phyloP scores from a whole-genome alignment of 35 echinoderm and acorn worm genomes.

The Ptychodera flava region DNA sequence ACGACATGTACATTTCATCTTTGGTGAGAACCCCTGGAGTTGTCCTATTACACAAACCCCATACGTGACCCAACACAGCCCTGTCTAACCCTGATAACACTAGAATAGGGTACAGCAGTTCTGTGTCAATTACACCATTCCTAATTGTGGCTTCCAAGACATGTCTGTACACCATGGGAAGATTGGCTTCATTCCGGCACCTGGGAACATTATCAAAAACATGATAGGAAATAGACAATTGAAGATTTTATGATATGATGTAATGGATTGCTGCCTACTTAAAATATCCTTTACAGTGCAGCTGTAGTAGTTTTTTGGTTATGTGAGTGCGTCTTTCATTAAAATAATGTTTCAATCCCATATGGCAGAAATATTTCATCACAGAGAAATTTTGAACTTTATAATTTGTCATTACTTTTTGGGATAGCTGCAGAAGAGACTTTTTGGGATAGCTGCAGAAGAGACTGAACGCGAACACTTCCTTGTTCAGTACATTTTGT shows the following conservation, averaged over 20 bases:
- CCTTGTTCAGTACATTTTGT: not conserved
- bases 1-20: slow-evolving; percentile 63
- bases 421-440: not conserved
- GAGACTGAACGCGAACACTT: not conserved
- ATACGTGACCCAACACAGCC: slow-evolving; percentile 50
- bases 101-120: slow-evolving; percentile 66
- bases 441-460: not conserved
- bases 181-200: slow-evolving; percentile 57
- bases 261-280: not conserved
- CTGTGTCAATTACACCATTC: slow-evolving; percentile 60
- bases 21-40: slow-evolving; percentile 51
- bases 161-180: slow-evolving; percentile 79
- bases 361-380: not conserved
- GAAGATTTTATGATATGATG: not conserved
- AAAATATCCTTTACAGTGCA: too few relatives aligned
- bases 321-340: not conserved
- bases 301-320: too few relatives aligned
- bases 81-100: slow-evolving; percentile 67
- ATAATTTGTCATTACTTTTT: too few relatives aligned
- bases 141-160: slow-evolving; percentile 69
- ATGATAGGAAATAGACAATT: not conserved
- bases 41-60: slow-evolving; percentile 65
- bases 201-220: slow-evolving; percentile 30
- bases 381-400: not conserved
- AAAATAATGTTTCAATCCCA: not conserved